Base-by-base conservation (phyloP, 1,140 invertebrate genomes). In the Potamilus streckersoni region DNA sequence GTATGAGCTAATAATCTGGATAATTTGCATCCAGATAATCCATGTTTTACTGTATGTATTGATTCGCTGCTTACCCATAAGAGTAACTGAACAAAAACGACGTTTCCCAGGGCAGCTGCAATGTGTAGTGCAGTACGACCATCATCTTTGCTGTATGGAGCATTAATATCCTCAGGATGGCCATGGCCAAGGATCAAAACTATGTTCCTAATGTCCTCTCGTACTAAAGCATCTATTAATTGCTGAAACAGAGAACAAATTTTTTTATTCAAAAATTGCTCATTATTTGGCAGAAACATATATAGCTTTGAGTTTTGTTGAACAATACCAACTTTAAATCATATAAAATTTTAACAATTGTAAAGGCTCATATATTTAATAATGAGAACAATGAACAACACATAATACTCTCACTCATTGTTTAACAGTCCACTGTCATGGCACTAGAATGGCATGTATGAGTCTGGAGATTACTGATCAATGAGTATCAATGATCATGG, bases 21-120 rank as follows among this genome's bases (percentile, higher is more conserved):
- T 49, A 49, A 49, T 49, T 49, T 49, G 38, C 38, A 49, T 49
- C 38, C 38, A 8, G 38, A 49, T 49, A 49, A 49, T 6, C 5
- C 38, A 49, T 49, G 38, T 49, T 49, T 49, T 49, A 49, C 38
- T 49, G 38, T 49, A 49, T 49, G 6, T 49, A 49, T 8, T 49
- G 6, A 49, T n/a, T 62, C 60, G 60, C 31, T 12, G 83, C 92
- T 92, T 91, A 98, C 96, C 97, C 96, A 98, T 86, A 98, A 93
- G 49, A 98, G 91, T 64, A 98, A 92, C 91, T 98, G 97, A 56
- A 96, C 94, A 84, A 97, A 94, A 69, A 96, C 94, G 76, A 97
- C 91, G 88, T 96, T 96, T 38, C 96, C 96, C 75, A 95, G 93
- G 19, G 95, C 94, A 84, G 95, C 95, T 56, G 97, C 96, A 70